Evolutionary conservation across 2,797 vertebrate genomes (phyloP).

Genomic region (Ctenochaetus hawaiiensis): DNA sequence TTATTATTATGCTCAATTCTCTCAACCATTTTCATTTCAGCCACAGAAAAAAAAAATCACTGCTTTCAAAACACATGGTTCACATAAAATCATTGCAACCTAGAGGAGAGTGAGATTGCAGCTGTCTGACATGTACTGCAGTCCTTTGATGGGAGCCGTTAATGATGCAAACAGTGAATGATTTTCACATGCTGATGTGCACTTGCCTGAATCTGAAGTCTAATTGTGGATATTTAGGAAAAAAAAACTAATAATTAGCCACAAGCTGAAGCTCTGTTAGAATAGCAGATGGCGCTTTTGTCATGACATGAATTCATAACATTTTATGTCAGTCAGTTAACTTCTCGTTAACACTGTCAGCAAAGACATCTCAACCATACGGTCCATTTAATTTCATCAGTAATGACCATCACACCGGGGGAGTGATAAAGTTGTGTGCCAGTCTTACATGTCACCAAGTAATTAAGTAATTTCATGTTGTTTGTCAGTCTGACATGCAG

Average conservation of each 20-base stretch:
- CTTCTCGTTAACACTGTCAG: conserved; percentile 47
- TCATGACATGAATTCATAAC: conserved; percentile 54
- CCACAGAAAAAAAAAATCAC: conserved; percentile 5
- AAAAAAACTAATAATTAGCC: not conserved
- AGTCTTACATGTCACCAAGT: conserved; percentile 68
- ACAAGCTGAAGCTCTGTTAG: conserved; percentile 18
- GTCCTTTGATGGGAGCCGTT: not conserved
- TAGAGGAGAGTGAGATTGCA: conserved; percentile 19
- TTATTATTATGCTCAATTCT: conserved; percentile 16
- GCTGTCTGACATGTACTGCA: conserved; percentile 13
- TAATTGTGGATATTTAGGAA: conserved; percentile 7
- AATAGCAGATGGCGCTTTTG: conserved; percentile 34
- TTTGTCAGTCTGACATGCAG: conserved; percentile 68
- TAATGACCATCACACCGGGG: conserved; percentile 68
- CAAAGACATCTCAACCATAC: conserved; percentile 55
- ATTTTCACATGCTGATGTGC: conserved; percentile 33
- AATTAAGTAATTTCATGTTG: conserved; percentile 67
- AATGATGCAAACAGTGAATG: conserved; percentile 40
- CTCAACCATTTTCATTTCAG: conserved; percentile 35
- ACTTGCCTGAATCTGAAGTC: conserved; percentile 30
- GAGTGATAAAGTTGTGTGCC: conserved; percentile 84
- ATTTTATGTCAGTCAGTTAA: conserved; percentile 50
- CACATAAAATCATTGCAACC: conserved; percentile 16
- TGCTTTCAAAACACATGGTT: conserved; percentile 7
- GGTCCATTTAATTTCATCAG: conserved; percentile 56